Base-by-base conservation (phyloP, 2,888 invertebrate species). In the Eledona agricola region DNA sequence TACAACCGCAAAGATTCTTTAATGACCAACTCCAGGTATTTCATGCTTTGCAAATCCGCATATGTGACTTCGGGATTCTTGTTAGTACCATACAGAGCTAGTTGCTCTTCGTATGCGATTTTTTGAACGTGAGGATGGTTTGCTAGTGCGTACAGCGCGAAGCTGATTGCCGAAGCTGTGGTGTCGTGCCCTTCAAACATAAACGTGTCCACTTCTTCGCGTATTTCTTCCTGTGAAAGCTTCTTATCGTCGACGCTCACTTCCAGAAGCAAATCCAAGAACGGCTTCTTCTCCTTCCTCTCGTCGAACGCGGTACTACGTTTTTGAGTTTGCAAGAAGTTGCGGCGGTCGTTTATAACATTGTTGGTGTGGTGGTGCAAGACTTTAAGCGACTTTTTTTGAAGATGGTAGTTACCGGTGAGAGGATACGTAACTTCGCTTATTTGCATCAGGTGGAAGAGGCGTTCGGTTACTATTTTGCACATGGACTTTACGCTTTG, bases 171-270 rank as follows among this genome's bases (percentile, higher is more conserved):
- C 6, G 78, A 72, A 1, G 79, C 68, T 15, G 78, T 79, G 1
- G 80, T 80, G 54, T 80, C 78, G 52, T 79, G 77, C 1, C 78
- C 79, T 79, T 73, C 87, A 71, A 88, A 88, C 83, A 88, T 84
- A 60, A 88, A 87, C 0, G 88, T 88, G 58, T 88, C 85, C 0
- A 88, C 85, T 76, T 88, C 86, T 68, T 87, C 84, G 38, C 84
- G 78, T 26, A 88, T 80, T 52, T 82, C 81, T 13, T 81, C 70
- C 55, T 83, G 81, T 4, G 80, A 79, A 28, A 88, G 72, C 2
- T 79, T 80, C 52, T 79, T 70, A 1, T 83, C 85, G 58, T 84
- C 81, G 6, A 82, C 78, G 61, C 80, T 81, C 2, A 52, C 40
- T 9, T 59, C 76, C n/a, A 89, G 70, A 2, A 89, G 69, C 20